Percentiles rank a stretch among this genome's conserved stretches.
These are phyloP conservation scores for Danio aesculapii DNA, from an alignment of 2,797 vertebrate species.

Conservation along the genomic window DNA sequence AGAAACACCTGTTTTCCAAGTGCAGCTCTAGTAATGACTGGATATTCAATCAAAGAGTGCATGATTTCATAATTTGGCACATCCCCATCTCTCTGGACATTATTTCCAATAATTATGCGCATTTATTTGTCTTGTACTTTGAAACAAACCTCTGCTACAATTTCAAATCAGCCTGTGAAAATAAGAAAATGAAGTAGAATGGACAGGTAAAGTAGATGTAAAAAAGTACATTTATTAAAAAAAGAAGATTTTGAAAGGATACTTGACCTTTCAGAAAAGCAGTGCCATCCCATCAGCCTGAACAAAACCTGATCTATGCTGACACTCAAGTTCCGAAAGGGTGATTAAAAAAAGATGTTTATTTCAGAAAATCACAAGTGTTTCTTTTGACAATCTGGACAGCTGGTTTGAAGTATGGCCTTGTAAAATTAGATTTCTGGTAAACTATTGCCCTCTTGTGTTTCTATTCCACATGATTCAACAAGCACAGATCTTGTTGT, in stretches of 20 bases:
- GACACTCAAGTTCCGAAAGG: conserved; percentile 1
- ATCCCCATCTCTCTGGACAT: conserved; percentile 70
- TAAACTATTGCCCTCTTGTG: conserved; percentile 83
- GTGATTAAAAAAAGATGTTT: conserved; percentile 45
- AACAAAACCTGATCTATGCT: not conserved
- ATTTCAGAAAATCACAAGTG: conserved; percentile 40
- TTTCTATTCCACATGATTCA: conserved; percentile 69
- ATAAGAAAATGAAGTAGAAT: conserved; percentile 14
- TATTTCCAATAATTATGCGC: conserved; percentile 78
- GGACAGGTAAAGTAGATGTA: not conserved
- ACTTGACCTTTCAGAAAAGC: conserved; percentile 62
- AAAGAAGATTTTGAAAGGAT: not conserved
- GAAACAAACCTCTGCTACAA: conserved; percentile 56
- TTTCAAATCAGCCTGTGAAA: conserved; percentile 59
- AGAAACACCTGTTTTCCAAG: conserved; percentile 83
- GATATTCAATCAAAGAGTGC: conserved; percentile 68
- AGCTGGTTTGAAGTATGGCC: conserved; percentile 38
- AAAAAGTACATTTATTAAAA: not conserved
- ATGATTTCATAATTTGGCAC: conserved; percentile 82
- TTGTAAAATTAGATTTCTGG: conserved; percentile 67
- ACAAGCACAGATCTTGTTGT: not conserved
- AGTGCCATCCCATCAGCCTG: not conserved
- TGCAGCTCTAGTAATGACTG: conserved; percentile 77
- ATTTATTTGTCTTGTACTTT: conserved; percentile 69
- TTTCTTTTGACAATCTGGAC: conserved; percentile 62